phyloP scores from a whole-genome alignment of 2,113 vertebrate genomes.

The Oryzias curvinotus region DNA sequence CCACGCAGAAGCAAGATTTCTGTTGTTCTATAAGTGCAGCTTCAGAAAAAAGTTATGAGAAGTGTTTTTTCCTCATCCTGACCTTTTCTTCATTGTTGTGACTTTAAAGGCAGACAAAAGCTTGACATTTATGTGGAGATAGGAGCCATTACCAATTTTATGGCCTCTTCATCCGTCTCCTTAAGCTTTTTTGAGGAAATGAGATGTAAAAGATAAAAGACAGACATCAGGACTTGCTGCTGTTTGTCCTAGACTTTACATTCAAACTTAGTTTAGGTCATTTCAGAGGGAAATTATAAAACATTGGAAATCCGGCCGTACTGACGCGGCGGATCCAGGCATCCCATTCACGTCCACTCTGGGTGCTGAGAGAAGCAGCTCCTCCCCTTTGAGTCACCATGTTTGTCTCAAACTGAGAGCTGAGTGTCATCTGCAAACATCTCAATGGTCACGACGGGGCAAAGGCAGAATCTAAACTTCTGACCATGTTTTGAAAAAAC shows the following conservation, averaged over 20 bases:
- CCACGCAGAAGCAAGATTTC: conserved; percentile 31
- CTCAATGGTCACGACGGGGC: too few relatives aligned
- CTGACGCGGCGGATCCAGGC: too few relatives aligned
- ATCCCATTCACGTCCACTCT: too few relatives aligned
- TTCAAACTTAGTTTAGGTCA: too few relatives aligned
- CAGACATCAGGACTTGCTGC: not conserved
- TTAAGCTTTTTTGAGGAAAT: conserved; percentile 12
- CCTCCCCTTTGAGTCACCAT: too few relatives aligned
- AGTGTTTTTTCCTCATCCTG: not conserved
- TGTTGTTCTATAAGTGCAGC: conserved; percentile 29
- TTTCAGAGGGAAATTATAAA: too few relatives aligned
- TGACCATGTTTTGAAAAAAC: too few relatives aligned
- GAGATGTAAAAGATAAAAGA: conserved; percentile 8
- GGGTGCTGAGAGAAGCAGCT: too few relatives aligned
- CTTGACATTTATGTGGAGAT: conserved; percentile 53
- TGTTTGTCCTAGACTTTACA: not conserved
- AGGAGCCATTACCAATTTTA: conserved; percentile 24
- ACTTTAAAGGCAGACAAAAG: conserved; percentile 30
- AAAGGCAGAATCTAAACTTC: too few relatives aligned
- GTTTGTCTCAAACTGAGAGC: too few relatives aligned
- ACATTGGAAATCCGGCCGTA: too few relatives aligned
- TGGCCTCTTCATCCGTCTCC: conserved; percentile 20
- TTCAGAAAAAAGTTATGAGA: not conserved
- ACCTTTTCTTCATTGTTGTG: conserved; percentile 30
- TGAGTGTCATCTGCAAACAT: too few relatives aligned